Conservation (phyloP, 2,797 vertebrate genomes). For the Vespertilio murinus region DNA sequence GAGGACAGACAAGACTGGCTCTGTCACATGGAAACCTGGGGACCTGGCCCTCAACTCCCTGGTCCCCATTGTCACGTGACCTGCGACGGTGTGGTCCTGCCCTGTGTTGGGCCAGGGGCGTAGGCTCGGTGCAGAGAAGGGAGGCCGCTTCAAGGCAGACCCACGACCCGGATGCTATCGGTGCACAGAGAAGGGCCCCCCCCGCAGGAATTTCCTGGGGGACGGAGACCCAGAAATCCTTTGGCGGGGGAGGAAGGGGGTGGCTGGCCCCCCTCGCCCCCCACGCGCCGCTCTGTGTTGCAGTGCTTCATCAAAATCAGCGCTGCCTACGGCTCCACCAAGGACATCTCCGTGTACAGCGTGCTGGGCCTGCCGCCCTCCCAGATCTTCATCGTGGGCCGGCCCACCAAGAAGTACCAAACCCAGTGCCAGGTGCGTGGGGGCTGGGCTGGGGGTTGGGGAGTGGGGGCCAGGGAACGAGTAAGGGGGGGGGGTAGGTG, state of each 20-base stretch:
- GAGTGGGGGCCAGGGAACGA: not conserved
- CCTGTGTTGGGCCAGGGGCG: not conserved
- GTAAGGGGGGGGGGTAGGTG: not conserved
- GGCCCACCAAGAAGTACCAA: slow-evolving; percentile 98
- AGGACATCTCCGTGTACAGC: slow-evolving; percentile 98
- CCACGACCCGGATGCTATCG: not conserved
- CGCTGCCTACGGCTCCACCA: slow-evolving; percentile 96
- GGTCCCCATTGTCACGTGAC: not conserved
- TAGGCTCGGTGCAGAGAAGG: accelerated
- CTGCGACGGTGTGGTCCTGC: accelerated
- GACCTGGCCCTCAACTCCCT: not conserved
- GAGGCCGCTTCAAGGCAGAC: not conserved
- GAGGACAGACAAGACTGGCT: not conserved
- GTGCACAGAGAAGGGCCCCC: not conserved
- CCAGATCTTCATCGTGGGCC: slow-evolving; percentile 98
- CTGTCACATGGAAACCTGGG: not conserved
- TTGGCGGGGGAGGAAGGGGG: accelerated
- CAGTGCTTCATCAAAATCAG: slow-evolving; percentile 99
- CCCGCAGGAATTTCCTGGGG: not conserved
- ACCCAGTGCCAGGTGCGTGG: slow-evolving; percentile 94
- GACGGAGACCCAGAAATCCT: not conserved
- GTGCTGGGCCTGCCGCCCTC: slow-evolving; percentile 93
- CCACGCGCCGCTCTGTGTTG: slow-evolving; percentile 39
- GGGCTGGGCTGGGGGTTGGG: not conserved
- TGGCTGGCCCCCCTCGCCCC: not conserved